phyloP scores from a whole-genome alignment of 2,797 vertebrate species.

The Acrocephalus scirpaceus region DNA sequence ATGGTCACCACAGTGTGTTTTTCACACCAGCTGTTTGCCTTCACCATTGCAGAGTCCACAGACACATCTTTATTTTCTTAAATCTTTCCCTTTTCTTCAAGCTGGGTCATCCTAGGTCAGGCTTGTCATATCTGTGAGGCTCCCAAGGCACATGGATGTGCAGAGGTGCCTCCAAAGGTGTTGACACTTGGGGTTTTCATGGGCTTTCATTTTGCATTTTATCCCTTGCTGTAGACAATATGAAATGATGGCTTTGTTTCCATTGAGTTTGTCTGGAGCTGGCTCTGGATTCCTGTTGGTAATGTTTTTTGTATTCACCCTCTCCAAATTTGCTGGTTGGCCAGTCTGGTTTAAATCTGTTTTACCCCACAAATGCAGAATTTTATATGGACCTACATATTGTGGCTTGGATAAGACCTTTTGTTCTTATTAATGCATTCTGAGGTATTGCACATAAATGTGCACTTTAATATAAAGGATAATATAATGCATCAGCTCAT shows the following conservation, averaged over 20 bases:
- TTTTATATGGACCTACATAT: background rate
- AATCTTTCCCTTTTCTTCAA: background rate
- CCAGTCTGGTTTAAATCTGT: background rate
- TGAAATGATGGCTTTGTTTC: background rate
- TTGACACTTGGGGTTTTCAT: background rate
- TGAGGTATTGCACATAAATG: background rate
- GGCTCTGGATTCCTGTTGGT: background rate
- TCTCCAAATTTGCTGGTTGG: background rate
- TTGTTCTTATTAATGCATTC: conserved; percentile 29
- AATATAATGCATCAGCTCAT: background rate
- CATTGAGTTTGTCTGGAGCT: background rate
- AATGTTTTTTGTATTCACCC: background rate
- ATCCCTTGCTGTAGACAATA: background rate
- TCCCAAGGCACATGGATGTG: background rate
- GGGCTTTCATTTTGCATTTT: background rate
- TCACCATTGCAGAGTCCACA: background rate
- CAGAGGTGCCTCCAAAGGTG: background rate
- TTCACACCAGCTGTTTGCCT: background rate
- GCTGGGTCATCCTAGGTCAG: background rate
- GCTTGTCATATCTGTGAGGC: background rate
- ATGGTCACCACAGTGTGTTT: background rate
- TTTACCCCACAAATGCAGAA: background rate
- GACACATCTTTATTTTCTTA: background rate
- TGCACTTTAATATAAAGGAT: background rate
- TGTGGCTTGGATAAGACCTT: conserved; percentile 21